Conservation (phyloP, 2,888 invertebrate species). For the Eupeodes latifasciatus region DNA sequence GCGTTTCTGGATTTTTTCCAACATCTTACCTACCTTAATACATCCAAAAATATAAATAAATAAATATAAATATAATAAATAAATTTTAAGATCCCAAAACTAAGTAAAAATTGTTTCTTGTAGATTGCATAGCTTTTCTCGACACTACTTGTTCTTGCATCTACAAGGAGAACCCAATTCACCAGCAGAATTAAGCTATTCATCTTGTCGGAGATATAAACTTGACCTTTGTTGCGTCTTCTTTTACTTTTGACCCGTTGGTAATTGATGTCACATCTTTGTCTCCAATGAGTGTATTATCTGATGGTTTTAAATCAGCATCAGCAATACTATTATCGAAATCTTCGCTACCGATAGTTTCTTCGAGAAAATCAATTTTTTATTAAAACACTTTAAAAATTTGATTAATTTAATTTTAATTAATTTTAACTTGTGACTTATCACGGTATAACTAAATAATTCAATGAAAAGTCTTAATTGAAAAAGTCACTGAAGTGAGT, state of each 20-base stretch:
- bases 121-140: conserved; percentile 13
- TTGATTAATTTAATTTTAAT: neutral
- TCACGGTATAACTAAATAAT: neutral
- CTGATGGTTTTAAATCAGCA: no score
- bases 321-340: no score
- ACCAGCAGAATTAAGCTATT: neutral
- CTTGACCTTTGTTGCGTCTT: neutral
- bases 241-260: neutral
- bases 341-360: no score
- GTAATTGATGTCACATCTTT: no score
- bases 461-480: neutral
- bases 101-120: conserved; percentile 24
- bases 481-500: neutral
- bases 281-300: no score
- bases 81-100: conserved; percentile 21
- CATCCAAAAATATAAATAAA: no score
- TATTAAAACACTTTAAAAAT: neutral
- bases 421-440: conserved; percentile 1
- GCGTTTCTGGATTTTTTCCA: no score
- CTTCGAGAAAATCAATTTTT: no score
- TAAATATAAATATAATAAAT: no score
- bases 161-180: conserved; percentile 38
- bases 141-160: conserved; percentile 7
- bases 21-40: no score
- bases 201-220: neutral